These are phyloP conservation scores for Armadillidium nasatum DNA, from an alignment of 1,140 invertebrate genomes.

Conservation along the genomic window DNA sequence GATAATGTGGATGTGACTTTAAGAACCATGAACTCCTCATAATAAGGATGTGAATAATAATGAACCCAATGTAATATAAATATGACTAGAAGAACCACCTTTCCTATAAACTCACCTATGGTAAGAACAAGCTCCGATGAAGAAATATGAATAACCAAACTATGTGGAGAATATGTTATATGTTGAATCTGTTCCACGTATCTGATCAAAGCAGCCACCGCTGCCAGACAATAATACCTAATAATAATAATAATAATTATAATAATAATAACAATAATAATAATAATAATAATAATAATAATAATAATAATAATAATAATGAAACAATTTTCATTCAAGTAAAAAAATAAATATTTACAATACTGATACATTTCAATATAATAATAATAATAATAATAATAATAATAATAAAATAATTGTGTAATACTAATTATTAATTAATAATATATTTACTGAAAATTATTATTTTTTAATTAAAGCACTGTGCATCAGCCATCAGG, in stretches of 20 bases:
- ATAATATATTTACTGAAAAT: no score
- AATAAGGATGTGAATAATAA: background rate
- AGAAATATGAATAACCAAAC: constrained; percentile 75
- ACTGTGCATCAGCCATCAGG: no score
- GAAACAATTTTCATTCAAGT: no score
- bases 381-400: no score
- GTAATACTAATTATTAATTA: no score
- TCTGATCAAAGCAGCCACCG: constrained; percentile 71
- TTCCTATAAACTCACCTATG: constrained; percentile 61
- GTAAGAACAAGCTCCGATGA: constrained; percentile 66
- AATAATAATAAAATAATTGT: no score
- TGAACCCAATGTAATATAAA: background rate
- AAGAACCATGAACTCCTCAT: background rate
- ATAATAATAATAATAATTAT: background rate
- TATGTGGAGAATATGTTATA: constrained; percentile 67
- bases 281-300: no score
- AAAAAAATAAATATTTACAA: no score
- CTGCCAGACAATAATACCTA: constrained; percentile 72
- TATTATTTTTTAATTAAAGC: no score
- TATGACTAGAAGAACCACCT: no score
- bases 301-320: no score
- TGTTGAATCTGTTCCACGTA: constrained; percentile 77
- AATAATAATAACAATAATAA: background rate
- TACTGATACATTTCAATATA: no score
- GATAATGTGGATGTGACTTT: constrained; percentile 29